A percentile compares a stretch with the other conserved stretches of the same genome.
Evolutionary conservation across 2,888 invertebrate species (phyloP).

Genomic region (Oscheius onirici): DNA sequence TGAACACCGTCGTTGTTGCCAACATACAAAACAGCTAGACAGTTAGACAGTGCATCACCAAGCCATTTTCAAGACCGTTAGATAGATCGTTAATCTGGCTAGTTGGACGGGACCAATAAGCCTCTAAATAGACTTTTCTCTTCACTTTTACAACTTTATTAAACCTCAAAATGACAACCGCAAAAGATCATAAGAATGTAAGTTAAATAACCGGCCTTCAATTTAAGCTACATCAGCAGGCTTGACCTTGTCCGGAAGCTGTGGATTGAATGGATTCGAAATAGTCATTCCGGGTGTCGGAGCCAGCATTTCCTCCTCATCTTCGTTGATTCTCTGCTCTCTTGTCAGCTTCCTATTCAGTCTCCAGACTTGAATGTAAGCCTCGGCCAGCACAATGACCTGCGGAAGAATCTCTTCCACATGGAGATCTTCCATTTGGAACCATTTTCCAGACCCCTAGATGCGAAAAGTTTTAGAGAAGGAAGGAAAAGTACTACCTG

Average conservation of each 20-base stretch:
- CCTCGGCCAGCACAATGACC: conserved; percentile 98
- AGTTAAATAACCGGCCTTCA: not conserved
- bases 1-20: too few relatives aligned
- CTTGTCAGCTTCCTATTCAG: conserved; percentile 68
- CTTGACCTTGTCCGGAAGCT: conserved; percentile 8
- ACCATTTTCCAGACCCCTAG: conserved; percentile 86
- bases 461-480: not conserved
- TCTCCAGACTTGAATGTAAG: conserved; percentile 85
- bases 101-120: too few relatives aligned
- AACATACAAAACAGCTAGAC: too few relatives aligned
- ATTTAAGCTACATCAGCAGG: not conserved
- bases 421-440: conserved; percentile 91
- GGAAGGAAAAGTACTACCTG: conserved; percentile 73
- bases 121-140: too few relatives aligned
- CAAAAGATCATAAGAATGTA: conserved; percentile 4
- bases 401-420: conserved; percentile 97
- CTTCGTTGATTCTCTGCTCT: conserved; percentile 63
- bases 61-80: too few relatives aligned
- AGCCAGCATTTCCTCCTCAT: conserved; percentile 23
- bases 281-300: not conserved
- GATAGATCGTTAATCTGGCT: too few relatives aligned
- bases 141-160: not conserved
- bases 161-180: conserved; percentile 7
- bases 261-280: conserved; percentile 14
- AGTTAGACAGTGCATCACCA: too few relatives aligned